Base-by-base conservation (phyloP, 2,888 invertebrate species). In the Xiphydria camelus region DNA sequence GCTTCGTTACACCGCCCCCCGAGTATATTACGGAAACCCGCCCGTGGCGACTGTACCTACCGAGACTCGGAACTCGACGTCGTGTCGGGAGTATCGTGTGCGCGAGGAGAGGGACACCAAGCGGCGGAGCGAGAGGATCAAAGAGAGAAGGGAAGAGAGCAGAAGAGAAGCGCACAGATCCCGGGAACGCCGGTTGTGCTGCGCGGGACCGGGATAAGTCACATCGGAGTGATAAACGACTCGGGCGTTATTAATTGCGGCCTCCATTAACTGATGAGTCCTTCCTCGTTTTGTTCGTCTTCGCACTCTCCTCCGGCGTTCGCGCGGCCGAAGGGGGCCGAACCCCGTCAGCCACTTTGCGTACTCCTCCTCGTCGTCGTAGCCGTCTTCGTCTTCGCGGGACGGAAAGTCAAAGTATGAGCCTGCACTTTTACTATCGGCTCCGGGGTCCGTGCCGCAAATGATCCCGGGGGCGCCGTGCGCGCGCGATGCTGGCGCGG, bases 141-240 rank as follows among this genome's bases (percentile, higher is more conserved):
- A 20, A 29, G 45, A 45, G 22, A 39, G 38, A 20, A 40, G 47
- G 21, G 22, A 18, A 22, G 36, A 23, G 40, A 31, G 47, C 33
- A 26, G 32, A 20, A 45, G 42, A 17, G 47, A 50, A 42, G 10
- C 4, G n/a, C n/a, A n/a, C n/a, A n/a, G n/a, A n/a, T n/a, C n/a
- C n/a, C n/a, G n/a, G n/a, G 29, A 29, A 29, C 29, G 12, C 12
- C 12, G n/a, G 29, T 34, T 18, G 15, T 18, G 17, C 34, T 10
- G 7, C 23, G 6, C 12, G 34, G 17, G 17, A 18, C 34, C 15
- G 46, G 55, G 59, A 63, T 63, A 62, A 62, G 63, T 62, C 63
- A 57, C 57, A 63, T 62, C 62, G 54, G 54, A 56, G 62, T 66
- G 66, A 66, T 66, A 66, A 66, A 66, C 60, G 66, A 66, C 61